Percentiles rank a stretch among this genome's conserved stretches.
Evolutionary conservation across 1,140 invertebrate species (phyloP).

Genomic region (Zaprionus kolodkinae): DNA sequence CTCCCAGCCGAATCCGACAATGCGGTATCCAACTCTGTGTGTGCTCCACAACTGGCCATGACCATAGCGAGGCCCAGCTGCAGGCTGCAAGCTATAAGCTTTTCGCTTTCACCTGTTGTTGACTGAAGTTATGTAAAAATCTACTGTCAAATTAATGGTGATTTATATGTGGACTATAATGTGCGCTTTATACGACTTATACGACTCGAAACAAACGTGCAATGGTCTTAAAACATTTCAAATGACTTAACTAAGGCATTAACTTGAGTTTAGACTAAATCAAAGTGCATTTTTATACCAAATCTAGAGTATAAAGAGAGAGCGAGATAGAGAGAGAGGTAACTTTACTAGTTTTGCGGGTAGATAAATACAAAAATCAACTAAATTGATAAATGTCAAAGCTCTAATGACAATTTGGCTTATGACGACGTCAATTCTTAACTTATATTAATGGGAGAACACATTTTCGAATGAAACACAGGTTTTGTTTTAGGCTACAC

Average conservation of each 20-base stretch:
- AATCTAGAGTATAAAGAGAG: background rate
- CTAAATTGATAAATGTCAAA: background rate
- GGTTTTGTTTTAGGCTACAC: conserved; percentile 70
- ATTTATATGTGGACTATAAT: conserved; percentile 74
- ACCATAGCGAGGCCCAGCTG: conserved; percentile 53
- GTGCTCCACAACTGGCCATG: conserved; percentile 36
- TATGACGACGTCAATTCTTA: conserved; percentile 4
- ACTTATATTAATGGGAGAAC: conserved; percentile 50
- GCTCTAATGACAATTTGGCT: conserved; percentile 1
- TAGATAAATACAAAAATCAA: no score
- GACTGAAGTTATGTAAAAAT: conserved; percentile 75
- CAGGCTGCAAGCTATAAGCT: conserved; percentile 38
- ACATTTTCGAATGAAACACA: conserved; percentile 50
- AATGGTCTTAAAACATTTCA: conserved; percentile 1
- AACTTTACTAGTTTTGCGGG: background rate
- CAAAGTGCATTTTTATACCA: background rate
- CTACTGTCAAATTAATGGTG: conserved; percentile 79
- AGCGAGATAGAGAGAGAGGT: background rate
- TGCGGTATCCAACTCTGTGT: conserved; percentile 37
- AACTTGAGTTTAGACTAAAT: background rate
- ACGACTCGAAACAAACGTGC: conserved; percentile 21
- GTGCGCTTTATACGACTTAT: conserved; percentile 45
- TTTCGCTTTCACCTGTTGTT: conserved; percentile 79
- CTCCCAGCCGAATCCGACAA: background rate
- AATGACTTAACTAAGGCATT: background rate